Percentiles rank a stretch among this genome's conserved stretches.
These are phyloP conservation scores for Bungarus multicinctus DNA, from an alignment of 2,113 vertebrate genomes.

Conservation along the genomic window DNA sequence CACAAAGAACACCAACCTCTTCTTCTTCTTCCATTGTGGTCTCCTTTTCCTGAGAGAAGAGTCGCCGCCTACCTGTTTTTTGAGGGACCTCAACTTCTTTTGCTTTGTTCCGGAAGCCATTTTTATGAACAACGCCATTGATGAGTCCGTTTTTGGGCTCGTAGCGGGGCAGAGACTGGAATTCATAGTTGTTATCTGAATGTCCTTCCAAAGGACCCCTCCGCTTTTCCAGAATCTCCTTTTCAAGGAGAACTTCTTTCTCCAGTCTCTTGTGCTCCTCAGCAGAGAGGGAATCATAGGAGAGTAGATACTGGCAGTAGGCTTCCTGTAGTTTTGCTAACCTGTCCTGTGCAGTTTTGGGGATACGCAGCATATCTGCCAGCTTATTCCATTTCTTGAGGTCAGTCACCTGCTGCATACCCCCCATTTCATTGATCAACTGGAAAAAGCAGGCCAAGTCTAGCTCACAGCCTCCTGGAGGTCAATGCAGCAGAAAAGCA, in stretches of 20 bases:
- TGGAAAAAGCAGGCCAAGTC: slow-evolving; percentile 98
- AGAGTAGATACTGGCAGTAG: slow-evolving; percentile 98
- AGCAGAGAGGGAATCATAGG: slow-evolving; percentile 88
- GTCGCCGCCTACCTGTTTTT: slow-evolving; percentile 90
- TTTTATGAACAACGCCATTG: slow-evolving; percentile 81
- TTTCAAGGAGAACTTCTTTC: slow-evolving; percentile 92
- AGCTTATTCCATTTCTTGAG: slow-evolving; percentile 99
- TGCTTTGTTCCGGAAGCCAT: slow-evolving; percentile 87
- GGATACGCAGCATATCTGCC: slow-evolving; percentile 94
- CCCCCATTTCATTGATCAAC: slow-evolving; percentile 98
- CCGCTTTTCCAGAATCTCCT: slow-evolving; percentile 88
- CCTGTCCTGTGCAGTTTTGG: slow-evolving; percentile 96
- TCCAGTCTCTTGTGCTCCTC: slow-evolving; percentile 91
- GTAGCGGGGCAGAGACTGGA: slow-evolving; percentile 89
- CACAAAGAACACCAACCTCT: slow-evolving; percentile 81
- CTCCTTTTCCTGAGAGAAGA: slow-evolving; percentile 98
- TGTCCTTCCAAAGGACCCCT: slow-evolving; percentile 94
- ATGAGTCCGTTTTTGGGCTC: slow-evolving; percentile 91
- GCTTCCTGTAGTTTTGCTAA: slow-evolving; percentile 98
- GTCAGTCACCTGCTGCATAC: slow-evolving; percentile 99
- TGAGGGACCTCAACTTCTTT: slow-evolving; percentile 86
- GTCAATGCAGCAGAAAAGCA: background rate
- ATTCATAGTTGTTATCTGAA: slow-evolving; percentile 76
- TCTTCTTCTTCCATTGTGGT: slow-evolving; percentile 83
- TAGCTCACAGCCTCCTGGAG: slow-evolving; percentile 90